These are phyloP conservation scores for Catonia carolina DNA, from an alignment of 2,888 invertebrate genomes.

Conservation along the genomic window DNA sequence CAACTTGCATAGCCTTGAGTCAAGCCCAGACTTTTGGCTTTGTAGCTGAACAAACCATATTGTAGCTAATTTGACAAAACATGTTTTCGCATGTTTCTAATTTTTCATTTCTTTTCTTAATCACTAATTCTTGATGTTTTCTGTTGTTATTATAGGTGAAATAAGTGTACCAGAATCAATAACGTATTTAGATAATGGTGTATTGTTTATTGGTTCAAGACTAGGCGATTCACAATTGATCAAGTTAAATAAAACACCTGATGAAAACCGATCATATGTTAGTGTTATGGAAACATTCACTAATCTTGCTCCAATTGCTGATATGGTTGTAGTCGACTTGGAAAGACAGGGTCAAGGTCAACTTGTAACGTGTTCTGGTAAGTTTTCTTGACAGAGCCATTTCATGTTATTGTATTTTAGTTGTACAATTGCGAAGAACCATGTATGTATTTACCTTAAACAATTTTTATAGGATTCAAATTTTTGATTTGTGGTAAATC, in stretches of 20 bases:
- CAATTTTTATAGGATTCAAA: no score
- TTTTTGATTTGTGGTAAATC: no score
- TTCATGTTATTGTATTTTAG: background rate
- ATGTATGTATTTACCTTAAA: no score
- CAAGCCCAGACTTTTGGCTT: no score
- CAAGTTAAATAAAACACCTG: constrained; percentile 73
- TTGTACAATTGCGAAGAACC: no score
- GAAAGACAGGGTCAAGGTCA: constrained; percentile 97
- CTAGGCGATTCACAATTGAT: constrained; percentile 95
- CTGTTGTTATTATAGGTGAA: constrained; percentile 51
- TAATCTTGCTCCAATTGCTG: constrained; percentile 94
- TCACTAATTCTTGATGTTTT: no score
- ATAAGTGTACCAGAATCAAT: constrained; percentile 94
- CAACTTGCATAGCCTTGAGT: no score
- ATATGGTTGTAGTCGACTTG: constrained; percentile 95
- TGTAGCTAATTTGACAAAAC: no score
- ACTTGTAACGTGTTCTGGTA: constrained; percentile 93
- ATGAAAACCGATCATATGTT: constrained; percentile 83
- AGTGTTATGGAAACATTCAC: constrained; percentile 94
- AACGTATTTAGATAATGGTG: constrained; percentile 96
- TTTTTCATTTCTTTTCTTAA: no score
- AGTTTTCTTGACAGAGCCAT: constrained; percentile 18
- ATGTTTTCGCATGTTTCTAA: no score
- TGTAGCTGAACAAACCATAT: no score
- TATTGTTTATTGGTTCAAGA: constrained; percentile 91